phyloP scores from a whole-genome alignment of 2,888 invertebrate genomes.

The Tetranychus truncatus region DNA sequence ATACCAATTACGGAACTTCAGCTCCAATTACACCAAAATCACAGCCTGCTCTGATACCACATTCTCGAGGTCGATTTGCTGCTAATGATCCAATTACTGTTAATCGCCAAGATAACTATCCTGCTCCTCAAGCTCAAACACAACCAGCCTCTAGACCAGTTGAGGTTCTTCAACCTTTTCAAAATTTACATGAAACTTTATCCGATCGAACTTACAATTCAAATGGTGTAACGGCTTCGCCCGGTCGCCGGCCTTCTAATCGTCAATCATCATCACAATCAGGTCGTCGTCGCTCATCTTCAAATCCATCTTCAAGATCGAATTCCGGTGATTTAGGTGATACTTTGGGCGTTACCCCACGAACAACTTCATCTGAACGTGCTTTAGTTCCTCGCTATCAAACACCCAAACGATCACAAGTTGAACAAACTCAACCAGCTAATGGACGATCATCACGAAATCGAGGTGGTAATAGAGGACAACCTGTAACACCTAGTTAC shows the following conservation, averaged over 20 bases:
- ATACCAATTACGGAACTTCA: not conserved
- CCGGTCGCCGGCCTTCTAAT: not conserved
- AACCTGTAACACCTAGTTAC: not conserved
- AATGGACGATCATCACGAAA: not conserved
- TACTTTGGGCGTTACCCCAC: not conserved
- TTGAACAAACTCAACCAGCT: not conserved
- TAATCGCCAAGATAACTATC: not conserved
- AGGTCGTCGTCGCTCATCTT: not conserved
- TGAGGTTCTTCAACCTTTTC: not conserved
- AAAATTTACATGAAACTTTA: not conserved
- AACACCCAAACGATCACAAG: not conserved
- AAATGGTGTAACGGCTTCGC: not conserved
- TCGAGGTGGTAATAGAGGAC: not conserved
- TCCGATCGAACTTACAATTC: not conserved
- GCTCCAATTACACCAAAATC: not conserved
- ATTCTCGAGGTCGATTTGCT: not conserved
- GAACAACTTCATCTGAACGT: not conserved
- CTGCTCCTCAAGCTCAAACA: not conserved
- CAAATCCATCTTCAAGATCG: not conserved
- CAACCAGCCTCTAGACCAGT: not conserved
- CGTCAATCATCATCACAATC: not conserved
- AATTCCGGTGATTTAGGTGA: not conserved
- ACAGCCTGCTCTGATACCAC: not conserved
- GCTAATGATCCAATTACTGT: not conserved
- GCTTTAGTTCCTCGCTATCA: not conserved